Percentiles rank a stretch among this genome's conserved stretches.
phyloP scores from a whole-genome alignment of 2,113 vertebrate species.

The Sebastes fasciatus region DNA sequence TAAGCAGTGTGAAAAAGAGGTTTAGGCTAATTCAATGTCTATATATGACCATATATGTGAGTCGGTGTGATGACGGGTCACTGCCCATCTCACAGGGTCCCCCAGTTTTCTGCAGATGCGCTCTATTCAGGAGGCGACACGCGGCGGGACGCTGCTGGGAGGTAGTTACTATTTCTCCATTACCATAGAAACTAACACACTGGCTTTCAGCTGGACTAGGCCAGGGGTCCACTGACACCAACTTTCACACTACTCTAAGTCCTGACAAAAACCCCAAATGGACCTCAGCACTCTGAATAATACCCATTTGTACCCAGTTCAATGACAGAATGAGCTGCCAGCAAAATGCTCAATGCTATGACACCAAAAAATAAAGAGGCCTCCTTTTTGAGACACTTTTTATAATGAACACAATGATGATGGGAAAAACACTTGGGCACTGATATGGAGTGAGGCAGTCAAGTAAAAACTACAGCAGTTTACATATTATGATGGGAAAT shows the following conservation, averaged over 20 bases:
- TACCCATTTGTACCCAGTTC: constrained; percentile 88
- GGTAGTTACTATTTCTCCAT: constrained; percentile 91
- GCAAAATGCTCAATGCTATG: constrained; percentile 27
- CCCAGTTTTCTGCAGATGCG: constrained; percentile 98
- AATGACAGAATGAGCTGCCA: constrained; percentile 16
- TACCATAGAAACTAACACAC: constrained; percentile 98
- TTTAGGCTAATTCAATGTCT: constrained; percentile 70
- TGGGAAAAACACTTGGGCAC: constrained; percentile 32
- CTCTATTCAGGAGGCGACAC: constrained; percentile 95
- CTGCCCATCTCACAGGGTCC: constrained; percentile 94
- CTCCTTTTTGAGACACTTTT: constrained; percentile 59
- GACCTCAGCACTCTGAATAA: constrained; percentile 93
- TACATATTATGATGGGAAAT: background rate
- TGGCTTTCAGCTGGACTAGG: constrained; percentile 89
- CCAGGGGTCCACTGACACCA: constrained; percentile 88
- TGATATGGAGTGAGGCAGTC: constrained; percentile 12
- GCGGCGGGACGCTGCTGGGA: constrained; percentile 95
- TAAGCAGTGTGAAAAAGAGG: constrained; percentile 82
- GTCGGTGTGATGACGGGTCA: constrained; percentile 92
- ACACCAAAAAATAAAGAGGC: constrained; percentile 70
- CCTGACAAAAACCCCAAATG: constrained; percentile 90
- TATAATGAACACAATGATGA: constrained; percentile 52
- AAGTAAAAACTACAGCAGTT: background rate
- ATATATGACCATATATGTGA: constrained; percentile 76
- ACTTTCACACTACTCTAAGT: constrained; percentile 89